Evolutionary conservation across 1,140 invertebrate genomes (phyloP).

Genomic region (Apis cerana): DNA sequence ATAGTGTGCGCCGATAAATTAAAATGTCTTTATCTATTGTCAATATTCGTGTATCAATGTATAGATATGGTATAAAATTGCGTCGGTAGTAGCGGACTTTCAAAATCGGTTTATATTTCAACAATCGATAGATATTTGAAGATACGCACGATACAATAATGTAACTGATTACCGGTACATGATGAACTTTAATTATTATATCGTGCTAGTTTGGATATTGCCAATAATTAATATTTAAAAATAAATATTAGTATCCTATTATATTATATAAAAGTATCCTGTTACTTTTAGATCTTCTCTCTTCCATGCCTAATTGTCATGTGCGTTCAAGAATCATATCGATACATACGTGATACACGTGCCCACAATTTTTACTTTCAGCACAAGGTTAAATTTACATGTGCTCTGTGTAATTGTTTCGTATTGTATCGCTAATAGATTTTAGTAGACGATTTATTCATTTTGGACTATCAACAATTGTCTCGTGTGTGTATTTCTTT

Average conservation of each 20-base stretch:
- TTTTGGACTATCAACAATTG: slow-evolving; percentile 13
- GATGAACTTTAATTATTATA: slow-evolving; percentile 10
- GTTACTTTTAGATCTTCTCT: background rate
- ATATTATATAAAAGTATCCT: no score
- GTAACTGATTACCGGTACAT: background rate
- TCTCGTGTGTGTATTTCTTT: background rate
- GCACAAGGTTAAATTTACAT: slow-evolving; percentile 46
- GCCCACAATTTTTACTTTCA: slow-evolving; percentile 54
- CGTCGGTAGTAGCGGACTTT: background rate
- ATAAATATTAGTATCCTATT: no score
- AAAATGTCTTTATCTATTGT: slow-evolving; percentile 8
- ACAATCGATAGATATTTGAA: background rate
- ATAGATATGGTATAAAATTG: background rate
- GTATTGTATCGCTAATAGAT: background rate
- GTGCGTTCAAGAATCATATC: no score
- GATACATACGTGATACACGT: no score
- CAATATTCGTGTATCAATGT: slow-evolving; percentile 3
- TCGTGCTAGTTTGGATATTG: background rate
- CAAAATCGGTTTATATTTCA: slow-evolving; percentile 12
- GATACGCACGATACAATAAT: no score
- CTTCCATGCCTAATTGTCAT: no score
- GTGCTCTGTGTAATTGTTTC: slow-evolving; percentile 1
- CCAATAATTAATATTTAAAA: background rate
- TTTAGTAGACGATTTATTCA: background rate
- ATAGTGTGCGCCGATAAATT: background rate